phyloP scores from a whole-genome alignment of 1,140 invertebrate species.

The Ooceraea biroi region DNA sequence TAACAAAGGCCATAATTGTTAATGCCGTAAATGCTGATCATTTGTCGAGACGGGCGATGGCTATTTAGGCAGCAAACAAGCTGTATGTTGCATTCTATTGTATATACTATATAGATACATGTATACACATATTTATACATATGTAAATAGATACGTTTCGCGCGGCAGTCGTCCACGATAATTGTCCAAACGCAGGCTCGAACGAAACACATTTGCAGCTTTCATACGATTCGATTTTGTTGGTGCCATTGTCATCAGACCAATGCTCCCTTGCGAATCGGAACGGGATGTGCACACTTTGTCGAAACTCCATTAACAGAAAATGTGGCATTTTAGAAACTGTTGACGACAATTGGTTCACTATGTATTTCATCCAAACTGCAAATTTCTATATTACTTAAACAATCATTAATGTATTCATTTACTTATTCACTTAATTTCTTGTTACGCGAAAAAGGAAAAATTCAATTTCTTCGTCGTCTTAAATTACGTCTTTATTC shows the following conservation, averaged over 20 bases:
- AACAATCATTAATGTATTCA: constrained; percentile 15
- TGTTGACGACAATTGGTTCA: not conserved
- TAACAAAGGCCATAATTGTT: constrained; percentile 55
- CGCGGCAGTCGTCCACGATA: not conserved
- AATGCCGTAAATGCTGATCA: constrained; percentile 32
- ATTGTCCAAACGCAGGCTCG: constrained; percentile 2
- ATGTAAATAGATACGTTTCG: too few relatives aligned
- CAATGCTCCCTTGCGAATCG: not conserved
- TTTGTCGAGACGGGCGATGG: constrained; percentile 47
- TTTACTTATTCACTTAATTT: not conserved
- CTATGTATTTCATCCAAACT: not conserved
- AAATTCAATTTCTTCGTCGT: not conserved
- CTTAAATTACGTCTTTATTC: too few relatives aligned
- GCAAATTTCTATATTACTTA: not conserved
- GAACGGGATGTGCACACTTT: not conserved
- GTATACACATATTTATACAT: too few relatives aligned
- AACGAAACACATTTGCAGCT: constrained; percentile 6
- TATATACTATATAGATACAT: not conserved
- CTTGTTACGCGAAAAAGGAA: not conserved
- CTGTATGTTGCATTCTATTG: constrained; percentile 48
- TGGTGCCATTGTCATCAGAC: not conserved
- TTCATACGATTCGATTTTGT: constrained; percentile 22
- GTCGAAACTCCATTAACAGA: not conserved
- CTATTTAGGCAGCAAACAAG: constrained; percentile 49
- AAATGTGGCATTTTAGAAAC: not conserved